phyloP scores from a whole-genome alignment of 2,113 vertebrate species.

The Aldabrachelys gigantea region DNA sequence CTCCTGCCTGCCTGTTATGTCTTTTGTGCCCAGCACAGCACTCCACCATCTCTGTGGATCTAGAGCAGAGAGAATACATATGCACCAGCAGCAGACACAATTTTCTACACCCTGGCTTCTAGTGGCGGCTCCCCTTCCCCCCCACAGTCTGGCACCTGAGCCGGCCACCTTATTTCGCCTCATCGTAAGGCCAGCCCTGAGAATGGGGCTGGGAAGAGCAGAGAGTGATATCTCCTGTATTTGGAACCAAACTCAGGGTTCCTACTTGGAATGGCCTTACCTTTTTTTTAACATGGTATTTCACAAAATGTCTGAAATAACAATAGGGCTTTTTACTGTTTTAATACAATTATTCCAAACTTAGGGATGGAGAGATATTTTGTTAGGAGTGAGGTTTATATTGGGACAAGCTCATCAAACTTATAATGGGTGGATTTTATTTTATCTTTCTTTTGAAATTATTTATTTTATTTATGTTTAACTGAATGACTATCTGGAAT shows the following conservation, averaged over 20 bases:
- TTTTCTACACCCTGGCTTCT: too few relatives aligned
- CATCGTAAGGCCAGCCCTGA: too few relatives aligned
- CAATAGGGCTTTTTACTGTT: neutral
- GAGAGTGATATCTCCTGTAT: neutral
- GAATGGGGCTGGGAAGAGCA: neutral
- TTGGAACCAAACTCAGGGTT: neutral
- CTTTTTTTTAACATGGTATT: neutral
- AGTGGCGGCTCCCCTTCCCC: too few relatives aligned
- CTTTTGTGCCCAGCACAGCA: too few relatives aligned
- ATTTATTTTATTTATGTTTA: slow-evolving; percentile 14
- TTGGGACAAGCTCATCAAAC: neutral
- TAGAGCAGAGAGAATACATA: too few relatives aligned
- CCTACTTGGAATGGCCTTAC: neutral
- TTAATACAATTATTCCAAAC: neutral
- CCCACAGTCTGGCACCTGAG: too few relatives aligned
- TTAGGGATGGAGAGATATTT: neutral
- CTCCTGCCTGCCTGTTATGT: too few relatives aligned
- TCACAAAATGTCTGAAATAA: neutral
- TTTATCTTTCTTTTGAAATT: neutral
- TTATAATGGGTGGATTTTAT: neutral
- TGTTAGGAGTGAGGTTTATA: neutral
- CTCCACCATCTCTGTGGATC: too few relatives aligned
- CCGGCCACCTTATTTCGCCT: too few relatives aligned
- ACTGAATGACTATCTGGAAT: neutral
- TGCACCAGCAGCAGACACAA: too few relatives aligned